A percentile compares a stretch with the other conserved stretches of the same genome.
Evolutionary conservation across 1,140 invertebrate species (phyloP).

Genomic region (Drosophila rufa): DNA sequence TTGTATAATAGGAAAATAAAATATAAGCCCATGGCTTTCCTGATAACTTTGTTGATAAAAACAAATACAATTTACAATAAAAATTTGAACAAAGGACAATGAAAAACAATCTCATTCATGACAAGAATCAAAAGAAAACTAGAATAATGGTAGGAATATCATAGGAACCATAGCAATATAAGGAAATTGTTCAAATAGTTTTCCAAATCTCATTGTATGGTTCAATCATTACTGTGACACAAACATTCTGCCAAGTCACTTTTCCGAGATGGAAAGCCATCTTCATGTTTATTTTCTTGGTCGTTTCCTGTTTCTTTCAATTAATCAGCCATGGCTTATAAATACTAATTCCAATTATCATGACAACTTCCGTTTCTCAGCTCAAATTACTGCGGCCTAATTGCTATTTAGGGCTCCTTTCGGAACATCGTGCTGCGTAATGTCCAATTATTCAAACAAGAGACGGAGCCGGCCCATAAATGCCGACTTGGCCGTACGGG

Average conservation of each 20-base stretch:
- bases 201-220: background rate
- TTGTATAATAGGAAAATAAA: too few species aligned
- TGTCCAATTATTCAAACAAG: slow-evolving; percentile 73
- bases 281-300: slow-evolving; percentile 28
- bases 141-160: background rate
- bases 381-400: slow-evolving; percentile 71
- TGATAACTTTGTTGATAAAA: too few species aligned
- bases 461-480: slow-evolving; percentile 50
- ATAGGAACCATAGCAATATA: background rate
- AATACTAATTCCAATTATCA: slow-evolving; percentile 75
- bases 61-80: too few species aligned
- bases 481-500: slow-evolving; percentile 59
- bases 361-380: slow-evolving; percentile 69
- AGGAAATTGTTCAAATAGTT: background rate
- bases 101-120: background rate
- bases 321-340: slow-evolving; percentile 46
- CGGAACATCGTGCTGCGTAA: slow-evolving; percentile 31
- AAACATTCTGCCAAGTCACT: slow-evolving; percentile 26
- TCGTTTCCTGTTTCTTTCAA: slow-evolving; percentile 60
- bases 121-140: background rate
- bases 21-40: too few species aligned
- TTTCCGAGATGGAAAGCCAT: slow-evolving; percentile 8
- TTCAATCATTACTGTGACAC: slow-evolving; percentile 11
- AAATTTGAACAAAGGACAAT: background rate
- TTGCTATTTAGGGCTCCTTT: slow-evolving; percentile 77